Base-by-base conservation (phyloP, 2,113 vertebrate genomes). In the Loxodonta africana region DNA sequence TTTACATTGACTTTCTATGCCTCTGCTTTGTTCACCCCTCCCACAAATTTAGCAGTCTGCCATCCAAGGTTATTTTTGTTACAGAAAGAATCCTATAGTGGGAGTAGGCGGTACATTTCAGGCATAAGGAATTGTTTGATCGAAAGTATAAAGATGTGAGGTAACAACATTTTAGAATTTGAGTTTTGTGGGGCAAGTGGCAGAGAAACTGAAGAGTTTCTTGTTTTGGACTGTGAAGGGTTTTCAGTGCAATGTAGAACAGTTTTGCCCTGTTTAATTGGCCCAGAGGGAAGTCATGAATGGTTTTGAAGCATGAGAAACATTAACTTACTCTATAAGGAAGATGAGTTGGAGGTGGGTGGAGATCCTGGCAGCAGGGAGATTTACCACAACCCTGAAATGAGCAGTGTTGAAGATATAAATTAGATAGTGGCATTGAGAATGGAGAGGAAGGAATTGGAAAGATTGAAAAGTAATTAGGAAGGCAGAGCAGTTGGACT, bases 141-240 rank as follows among this genome's bases (percentile, higher is more conserved):
- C 44, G 37, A 33, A 92, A 85, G 28, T 71, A 37, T 80, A 65
- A 62, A 83, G 33, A 33, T 60, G 5, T 83, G 76, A 96, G 51
- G 57, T 82, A 92, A 86, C 28, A 28, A 93, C 28, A 15, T 88
- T 92, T 95, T 86, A 80, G 51, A 65, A 18, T 87, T 93, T 37
- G 60, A 57, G 28, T 85, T 84, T 91, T 67, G 2, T 91, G 26
- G n/a, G 44, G 2, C 53, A 94, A 28, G 62, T 80, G 41, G 15
- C 26, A 83, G 46, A 63, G 62, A 14, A 87, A 30, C 26, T 71
- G 83, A 20, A 46, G 46, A 74, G 33, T 77, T n/a, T 88, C 83
- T 91, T 71, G 41, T 6, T 85, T 18, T 14, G 83, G 57, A 80
- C 81, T 81, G 37, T 10, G 8, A 80, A 71, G 12, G 9, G 18